Conservation (phyloP, 2,797 vertebrate genomes). For the Hippoglossus hippoglossus region DNA sequence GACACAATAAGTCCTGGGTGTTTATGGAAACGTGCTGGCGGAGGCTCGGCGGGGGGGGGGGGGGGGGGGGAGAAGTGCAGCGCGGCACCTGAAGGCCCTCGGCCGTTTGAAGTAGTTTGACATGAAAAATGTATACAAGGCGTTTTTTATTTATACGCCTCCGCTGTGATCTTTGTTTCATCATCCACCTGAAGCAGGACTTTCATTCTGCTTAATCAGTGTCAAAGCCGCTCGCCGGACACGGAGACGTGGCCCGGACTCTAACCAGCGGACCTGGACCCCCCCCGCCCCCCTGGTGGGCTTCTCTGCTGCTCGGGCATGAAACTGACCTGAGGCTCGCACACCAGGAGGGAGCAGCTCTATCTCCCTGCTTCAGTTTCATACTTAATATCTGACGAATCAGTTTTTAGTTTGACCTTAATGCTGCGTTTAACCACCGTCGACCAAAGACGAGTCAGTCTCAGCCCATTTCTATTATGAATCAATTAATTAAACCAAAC, state of each 20-base stretch:
- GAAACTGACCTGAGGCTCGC: too few relatives aligned
- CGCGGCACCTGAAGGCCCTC: constrained; percentile 42
- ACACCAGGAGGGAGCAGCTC: too few relatives aligned
- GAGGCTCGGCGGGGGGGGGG: constrained; percentile 18
- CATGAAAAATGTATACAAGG: constrained; percentile 62
- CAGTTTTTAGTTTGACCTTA: too few relatives aligned
- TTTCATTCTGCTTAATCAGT: constrained; percentile 46
- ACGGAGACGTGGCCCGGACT: not conserved
- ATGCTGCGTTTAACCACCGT: too few relatives aligned
- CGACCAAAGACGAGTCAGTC: too few relatives aligned
- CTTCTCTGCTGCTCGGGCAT: not conserved
- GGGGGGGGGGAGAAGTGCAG: too few relatives aligned
- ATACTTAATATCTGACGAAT: too few relatives aligned
- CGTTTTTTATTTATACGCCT: constrained; percentile 48
- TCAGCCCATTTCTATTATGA: too few relatives aligned
- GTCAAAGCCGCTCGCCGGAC: constrained; percentile 24
- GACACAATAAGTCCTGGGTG: constrained; percentile 47
- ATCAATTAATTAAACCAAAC: too few relatives aligned
- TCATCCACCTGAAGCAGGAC: constrained; percentile 41
- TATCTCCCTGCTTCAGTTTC: too few relatives aligned
- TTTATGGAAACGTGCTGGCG: constrained; percentile 62
- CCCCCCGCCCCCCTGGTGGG: too few relatives aligned
- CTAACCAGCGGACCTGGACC: not conserved
- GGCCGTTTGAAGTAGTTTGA: constrained; percentile 50
- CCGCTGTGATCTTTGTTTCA: constrained; percentile 61